Conservation (phyloP, 2,888 invertebrate species). For the Hofmannophila pseudospretella region DNA sequence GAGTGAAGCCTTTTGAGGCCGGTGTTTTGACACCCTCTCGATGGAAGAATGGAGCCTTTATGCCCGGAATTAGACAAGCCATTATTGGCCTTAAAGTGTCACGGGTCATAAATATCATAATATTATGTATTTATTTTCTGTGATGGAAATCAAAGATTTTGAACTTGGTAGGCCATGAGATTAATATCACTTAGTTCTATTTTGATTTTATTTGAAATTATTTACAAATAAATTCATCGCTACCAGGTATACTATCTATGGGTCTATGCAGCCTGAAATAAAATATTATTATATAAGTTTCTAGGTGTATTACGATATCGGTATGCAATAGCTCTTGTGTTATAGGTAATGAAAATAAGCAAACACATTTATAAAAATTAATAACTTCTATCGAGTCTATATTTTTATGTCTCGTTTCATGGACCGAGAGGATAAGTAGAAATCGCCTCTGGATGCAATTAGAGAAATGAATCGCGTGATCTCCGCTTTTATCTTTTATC, state of each 20-base stretch:
- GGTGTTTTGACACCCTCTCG: constrained; percentile 48
- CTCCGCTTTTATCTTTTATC: constrained; percentile 47
- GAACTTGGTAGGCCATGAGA: too few relatives aligned
- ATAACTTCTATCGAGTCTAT: constrained; percentile 1
- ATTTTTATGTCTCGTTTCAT: constrained; percentile 17
- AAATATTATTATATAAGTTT: too few relatives aligned
- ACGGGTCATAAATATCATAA: background rate
- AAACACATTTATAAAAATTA: constrained; percentile 1
- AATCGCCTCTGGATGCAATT: constrained; percentile 48
- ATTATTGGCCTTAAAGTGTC: constrained; percentile 10
- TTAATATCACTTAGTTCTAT: too few relatives aligned
- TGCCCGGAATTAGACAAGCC: constrained; percentile 15
- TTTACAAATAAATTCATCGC: too few relatives aligned
- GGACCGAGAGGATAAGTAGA: constrained; percentile 18
- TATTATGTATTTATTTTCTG: background rate
- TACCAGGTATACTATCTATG: too few relatives aligned
- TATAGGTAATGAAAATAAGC: background rate
- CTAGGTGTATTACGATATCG: too few relatives aligned
- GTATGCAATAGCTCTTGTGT: too few relatives aligned
- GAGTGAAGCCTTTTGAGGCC: constrained; percentile 45
- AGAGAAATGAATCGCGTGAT: constrained; percentile 62
- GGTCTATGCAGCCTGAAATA: too few relatives aligned
- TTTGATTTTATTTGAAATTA: too few relatives aligned
- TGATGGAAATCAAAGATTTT: too few relatives aligned
- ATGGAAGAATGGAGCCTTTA: constrained; percentile 26